Conservation (phyloP, 2,113 vertebrate genomes). For the Psephotus haematonotus region DNA sequence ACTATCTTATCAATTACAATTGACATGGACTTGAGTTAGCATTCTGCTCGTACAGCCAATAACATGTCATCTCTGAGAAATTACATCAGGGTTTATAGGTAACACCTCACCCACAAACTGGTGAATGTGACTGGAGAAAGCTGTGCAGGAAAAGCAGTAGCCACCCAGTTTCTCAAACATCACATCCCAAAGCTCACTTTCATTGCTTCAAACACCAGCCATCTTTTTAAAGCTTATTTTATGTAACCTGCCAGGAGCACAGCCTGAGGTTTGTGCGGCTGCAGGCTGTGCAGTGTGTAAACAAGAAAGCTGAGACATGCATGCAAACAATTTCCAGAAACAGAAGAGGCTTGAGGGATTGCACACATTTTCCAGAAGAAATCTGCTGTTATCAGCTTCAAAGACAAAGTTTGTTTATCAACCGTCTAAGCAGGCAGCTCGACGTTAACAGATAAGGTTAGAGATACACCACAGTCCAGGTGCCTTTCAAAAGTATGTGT, state of each 20-base stretch:
- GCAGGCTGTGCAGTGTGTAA: background rate
- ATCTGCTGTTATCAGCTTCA: background rate
- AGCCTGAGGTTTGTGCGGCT: background rate
- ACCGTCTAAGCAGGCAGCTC: background rate
- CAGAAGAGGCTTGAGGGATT: background rate
- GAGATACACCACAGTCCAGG: background rate
- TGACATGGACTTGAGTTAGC: background rate
- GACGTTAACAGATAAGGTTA: background rate
- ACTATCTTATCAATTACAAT: too few species aligned
- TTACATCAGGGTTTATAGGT: fast-evolving
- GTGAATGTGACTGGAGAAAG: background rate
- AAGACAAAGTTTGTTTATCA: slow-evolving; percentile 4
- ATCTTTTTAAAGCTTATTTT: background rate
- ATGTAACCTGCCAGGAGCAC: background rate
- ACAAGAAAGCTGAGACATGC: background rate
- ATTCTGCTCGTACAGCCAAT: background rate
- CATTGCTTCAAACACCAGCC: background rate
- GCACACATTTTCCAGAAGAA: background rate
- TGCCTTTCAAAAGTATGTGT: background rate
- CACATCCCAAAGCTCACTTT: background rate
- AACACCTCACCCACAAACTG: background rate
- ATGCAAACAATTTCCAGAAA: background rate
- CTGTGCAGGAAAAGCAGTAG: background rate
- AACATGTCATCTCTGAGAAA: background rate
- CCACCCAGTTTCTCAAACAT: background rate